phyloP scores from a whole-genome alignment of 2,113 vertebrate genomes.

The Andinoacara biseriatus region DNA sequence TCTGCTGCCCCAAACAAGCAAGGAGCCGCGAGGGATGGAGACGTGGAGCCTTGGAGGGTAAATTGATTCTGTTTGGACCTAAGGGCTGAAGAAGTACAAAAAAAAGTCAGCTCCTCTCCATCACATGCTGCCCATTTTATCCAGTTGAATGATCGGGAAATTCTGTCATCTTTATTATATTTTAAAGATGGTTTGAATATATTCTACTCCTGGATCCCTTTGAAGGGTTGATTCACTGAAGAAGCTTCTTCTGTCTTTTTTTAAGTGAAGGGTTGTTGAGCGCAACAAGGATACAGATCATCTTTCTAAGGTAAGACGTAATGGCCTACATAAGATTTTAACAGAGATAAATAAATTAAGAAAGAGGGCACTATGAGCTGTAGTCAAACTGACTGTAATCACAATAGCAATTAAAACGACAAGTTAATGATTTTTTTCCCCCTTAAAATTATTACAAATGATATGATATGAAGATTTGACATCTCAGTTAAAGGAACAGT shows the following conservation, averaged over 20 bases:
- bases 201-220: neutral
- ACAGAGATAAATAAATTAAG: neutral
- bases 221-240: neutral
- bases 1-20: conserved; percentile 56
- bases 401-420: neutral
- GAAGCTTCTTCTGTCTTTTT: neutral
- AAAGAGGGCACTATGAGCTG: neutral
- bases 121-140: neutral
- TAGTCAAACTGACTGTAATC: neutral
- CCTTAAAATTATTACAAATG: neutral
- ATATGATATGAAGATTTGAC: neutral
- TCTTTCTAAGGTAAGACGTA: conserved; percentile 49
- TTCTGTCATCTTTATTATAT: neutral
- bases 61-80: neutral
- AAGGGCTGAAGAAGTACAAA: neutral
- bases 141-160: neutral
- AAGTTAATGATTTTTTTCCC: neutral
- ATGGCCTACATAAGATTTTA: neutral
- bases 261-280: neutral
- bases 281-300: conserved; percentile 9
- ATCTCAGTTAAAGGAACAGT: neutral
- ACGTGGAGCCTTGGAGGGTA: neutral
- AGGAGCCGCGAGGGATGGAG: conserved; percentile 25
- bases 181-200: neutral
- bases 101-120: neutral